Evolutionary conservation across 1,140 invertebrate species (phyloP).

Genomic region (Arion vulgaris): DNA sequence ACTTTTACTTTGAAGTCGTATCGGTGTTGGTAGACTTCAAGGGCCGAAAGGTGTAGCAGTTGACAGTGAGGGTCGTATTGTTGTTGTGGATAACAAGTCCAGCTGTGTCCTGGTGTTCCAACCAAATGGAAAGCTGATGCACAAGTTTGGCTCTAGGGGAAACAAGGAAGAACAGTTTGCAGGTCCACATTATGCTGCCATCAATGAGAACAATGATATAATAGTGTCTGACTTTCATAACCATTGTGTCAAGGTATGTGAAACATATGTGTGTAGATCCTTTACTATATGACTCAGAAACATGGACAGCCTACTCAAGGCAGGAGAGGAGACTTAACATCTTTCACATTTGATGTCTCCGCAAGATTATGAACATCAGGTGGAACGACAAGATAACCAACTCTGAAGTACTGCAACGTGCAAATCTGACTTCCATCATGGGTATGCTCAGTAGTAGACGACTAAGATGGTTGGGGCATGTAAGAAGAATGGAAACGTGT

Average conservation of each 20-base stretch:
- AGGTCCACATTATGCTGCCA: conserved; percentile 77
- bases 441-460: too few relatives aligned
- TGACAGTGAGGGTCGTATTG: conserved; percentile 75
- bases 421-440: too few relatives aligned
- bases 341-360: too few relatives aligned
- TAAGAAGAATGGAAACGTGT: too few relatives aligned
- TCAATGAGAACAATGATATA: conserved; percentile 75
- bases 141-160: conserved; percentile 70
- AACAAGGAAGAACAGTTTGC: conserved; percentile 76
- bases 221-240: conserved; percentile 78
- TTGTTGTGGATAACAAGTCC: conserved; percentile 79
- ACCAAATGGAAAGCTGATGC: conserved; percentile 73
- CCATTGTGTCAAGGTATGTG: conserved; percentile 74
- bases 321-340: too few relatives aligned
- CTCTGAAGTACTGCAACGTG: too few relatives aligned
- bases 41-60: conserved; percentile 77
- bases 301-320: too few relatives aligned
- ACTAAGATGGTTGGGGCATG: too few relatives aligned
- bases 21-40: conserved; percentile 76
- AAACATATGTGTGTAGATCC: too few relatives aligned
- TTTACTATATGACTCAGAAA: too few relatives aligned
- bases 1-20: conserved; percentile 52
- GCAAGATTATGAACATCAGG: too few relatives aligned
- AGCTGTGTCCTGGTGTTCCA: conserved; percentile 76
- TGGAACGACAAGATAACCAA: too few relatives aligned